phyloP scores from a whole-genome alignment of 2,888 invertebrate genomes.

The Netelia fuscicornis region DNA sequence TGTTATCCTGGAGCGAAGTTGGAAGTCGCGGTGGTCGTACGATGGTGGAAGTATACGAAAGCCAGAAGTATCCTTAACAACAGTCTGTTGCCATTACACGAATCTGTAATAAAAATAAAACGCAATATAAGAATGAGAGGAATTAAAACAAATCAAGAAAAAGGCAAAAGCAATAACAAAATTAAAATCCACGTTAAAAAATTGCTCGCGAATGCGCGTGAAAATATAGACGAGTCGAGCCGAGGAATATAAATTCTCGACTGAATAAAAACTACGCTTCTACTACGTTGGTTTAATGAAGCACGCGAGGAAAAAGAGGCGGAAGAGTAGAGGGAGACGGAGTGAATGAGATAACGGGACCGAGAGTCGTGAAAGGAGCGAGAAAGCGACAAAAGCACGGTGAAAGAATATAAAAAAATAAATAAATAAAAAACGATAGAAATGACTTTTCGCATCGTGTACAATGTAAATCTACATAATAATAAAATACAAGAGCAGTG shows the following conservation, averaged over 20 bases:
- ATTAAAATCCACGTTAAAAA: too few species aligned
- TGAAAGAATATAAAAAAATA: background rate
- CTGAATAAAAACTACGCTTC: conserved; percentile 6
- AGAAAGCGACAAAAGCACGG: conserved; percentile 22
- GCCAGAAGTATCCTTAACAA: too few species aligned
- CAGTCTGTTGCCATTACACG: too few species aligned
- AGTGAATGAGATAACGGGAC: conserved; percentile 26
- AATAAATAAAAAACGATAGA: background rate
- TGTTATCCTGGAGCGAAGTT: background rate
- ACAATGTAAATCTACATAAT: background rate
- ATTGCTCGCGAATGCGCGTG: background rate
- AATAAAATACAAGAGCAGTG: too few species aligned
- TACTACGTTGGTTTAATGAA: conserved; percentile 28
- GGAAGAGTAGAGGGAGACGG: background rate
- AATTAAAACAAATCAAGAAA: background rate
- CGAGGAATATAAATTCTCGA: background rate
- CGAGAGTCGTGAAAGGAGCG: conserved; percentile 1
- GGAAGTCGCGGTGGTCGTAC: too few species aligned
- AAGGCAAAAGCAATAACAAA: background rate
- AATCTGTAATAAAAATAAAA: too few species aligned
- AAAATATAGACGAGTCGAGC: background rate
- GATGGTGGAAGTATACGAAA: too few species aligned
- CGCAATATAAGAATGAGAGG: too few species aligned
- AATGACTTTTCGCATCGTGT: background rate
- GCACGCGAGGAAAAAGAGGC: conserved; percentile 6